Percentiles rank a stretch among this genome's conserved stretches.
Evolutionary conservation across 2,888 invertebrate species (phyloP).

Genomic region (Chelonus formosanus): DNA sequence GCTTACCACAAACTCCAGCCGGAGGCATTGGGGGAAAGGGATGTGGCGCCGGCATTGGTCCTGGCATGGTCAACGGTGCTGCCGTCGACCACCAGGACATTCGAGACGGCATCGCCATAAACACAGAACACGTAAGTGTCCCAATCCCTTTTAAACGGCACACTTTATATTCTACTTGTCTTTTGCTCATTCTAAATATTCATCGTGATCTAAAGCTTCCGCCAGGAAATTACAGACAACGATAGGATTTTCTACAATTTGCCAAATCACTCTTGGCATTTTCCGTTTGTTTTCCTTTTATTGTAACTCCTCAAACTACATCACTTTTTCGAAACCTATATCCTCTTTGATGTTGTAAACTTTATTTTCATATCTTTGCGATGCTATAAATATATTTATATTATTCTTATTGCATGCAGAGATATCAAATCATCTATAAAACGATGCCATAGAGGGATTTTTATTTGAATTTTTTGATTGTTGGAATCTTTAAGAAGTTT

Average conservation of each 20-base stretch:
- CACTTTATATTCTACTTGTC: background rate
- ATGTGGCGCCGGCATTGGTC: slow-evolving; percentile 47
- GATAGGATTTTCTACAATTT: slow-evolving; percentile 16
- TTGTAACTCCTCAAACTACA: background rate
- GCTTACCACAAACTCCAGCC: slow-evolving; percentile 71
- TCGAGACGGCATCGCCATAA: slow-evolving; percentile 58
- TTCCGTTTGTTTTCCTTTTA: background rate
- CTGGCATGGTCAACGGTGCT: slow-evolving; percentile 59
- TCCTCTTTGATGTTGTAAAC: too few relatives aligned
- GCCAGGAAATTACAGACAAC: slow-evolving; percentile 18
- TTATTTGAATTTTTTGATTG: too few relatives aligned
- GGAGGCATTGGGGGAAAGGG: slow-evolving; percentile 60
- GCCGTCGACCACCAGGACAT: slow-evolving; percentile 59
- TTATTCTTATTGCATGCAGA: too few relatives aligned
- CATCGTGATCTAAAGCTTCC: slow-evolving; percentile 2
- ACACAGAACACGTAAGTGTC: slow-evolving; percentile 61
- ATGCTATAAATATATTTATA: too few relatives aligned
- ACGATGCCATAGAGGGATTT: too few relatives aligned
- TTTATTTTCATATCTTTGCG: too few relatives aligned
- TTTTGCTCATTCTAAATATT: slow-evolving; percentile 22
- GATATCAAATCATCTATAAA: too few relatives aligned
- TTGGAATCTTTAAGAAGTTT: too few relatives aligned
- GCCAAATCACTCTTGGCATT: slow-evolving; percentile 1
- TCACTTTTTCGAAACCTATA: too few relatives aligned
- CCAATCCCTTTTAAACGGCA: slow-evolving; percentile 13